phyloP scores from a whole-genome alignment of 2,113 vertebrate species.

The Ariopsis seemanni region DNA sequence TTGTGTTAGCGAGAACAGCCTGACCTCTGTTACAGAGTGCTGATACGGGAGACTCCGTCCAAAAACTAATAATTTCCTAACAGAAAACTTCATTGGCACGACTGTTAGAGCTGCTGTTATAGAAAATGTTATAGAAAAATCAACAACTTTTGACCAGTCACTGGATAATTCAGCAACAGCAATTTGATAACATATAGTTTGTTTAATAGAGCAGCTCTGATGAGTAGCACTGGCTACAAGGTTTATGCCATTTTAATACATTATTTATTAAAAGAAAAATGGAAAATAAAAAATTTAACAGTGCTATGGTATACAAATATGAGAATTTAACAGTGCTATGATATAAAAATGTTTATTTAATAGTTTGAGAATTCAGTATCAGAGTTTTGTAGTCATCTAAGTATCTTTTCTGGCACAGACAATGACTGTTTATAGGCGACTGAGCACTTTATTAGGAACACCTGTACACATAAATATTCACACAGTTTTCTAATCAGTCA shows the following conservation, averaged over 20 bases:
- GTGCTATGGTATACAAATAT: background rate
- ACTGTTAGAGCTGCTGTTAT: background rate
- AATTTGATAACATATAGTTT: background rate
- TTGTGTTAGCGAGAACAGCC: background rate
- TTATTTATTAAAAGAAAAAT: background rate
- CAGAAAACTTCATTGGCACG: no score
- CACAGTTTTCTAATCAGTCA: no score
- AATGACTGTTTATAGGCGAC: no score
- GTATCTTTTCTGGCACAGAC: no score
- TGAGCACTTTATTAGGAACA: no score
- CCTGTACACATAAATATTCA: no score
- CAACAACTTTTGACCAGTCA: background rate
- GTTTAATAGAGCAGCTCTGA: background rate
- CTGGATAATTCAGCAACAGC: background rate
- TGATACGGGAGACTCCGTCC: no score
- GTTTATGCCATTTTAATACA: background rate
- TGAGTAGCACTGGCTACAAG: background rate
- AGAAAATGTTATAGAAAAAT: no score
- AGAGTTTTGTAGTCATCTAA: no score
- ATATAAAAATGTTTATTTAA: no score
- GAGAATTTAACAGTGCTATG: no score
- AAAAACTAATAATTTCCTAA: background rate
- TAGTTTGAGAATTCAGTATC: no score
- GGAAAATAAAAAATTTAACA: background rate
- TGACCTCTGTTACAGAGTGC: background rate